Conservation (phyloP, 2,888 invertebrate genomes). For the Eilema griseolum region DNA sequence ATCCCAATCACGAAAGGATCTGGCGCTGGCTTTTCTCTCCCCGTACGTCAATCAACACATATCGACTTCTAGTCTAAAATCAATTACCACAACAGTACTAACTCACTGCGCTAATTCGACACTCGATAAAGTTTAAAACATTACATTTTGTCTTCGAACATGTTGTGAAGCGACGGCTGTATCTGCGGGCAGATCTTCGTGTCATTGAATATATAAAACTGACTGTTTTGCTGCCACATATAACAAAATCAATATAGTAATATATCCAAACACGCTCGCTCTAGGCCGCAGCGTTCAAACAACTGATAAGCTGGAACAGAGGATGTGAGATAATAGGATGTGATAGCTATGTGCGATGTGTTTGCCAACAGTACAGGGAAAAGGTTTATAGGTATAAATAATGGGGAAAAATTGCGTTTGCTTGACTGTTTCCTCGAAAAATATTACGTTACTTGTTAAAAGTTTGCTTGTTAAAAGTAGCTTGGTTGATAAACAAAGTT, state of each 20-base stretch:
- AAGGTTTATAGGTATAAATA: slow-evolving; percentile 22
- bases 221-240: slow-evolving; percentile 74
- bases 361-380: slow-evolving; percentile 1
- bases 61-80: not conserved
- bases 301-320: slow-evolving; percentile 73
- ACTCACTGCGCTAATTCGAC: slow-evolving; percentile 18
- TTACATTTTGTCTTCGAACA: slow-evolving; percentile 88
- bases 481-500: no score
- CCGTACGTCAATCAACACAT: not conserved
- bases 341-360: slow-evolving; percentile 16
- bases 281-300: slow-evolving; percentile 57
- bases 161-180: slow-evolving; percentile 55
- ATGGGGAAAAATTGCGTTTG: not conserved
- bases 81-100: not conserved
- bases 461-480: no score
- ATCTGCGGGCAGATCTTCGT: slow-evolving; percentile 63
- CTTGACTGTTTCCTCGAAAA: not conserved
- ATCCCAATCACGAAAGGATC: not conserved
- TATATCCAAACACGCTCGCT: slow-evolving; percentile 29
- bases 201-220: slow-evolving; percentile 65
- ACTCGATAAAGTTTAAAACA: slow-evolving; percentile 20
- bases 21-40: no score
- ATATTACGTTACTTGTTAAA: not conserved
- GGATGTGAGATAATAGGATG: slow-evolving; percentile 62
- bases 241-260: slow-evolving; percentile 34